Evolutionary conservation across 2,113 vertebrate genomes (phyloP).

Genomic region (Phyllopteryx taeniolatus): DNA sequence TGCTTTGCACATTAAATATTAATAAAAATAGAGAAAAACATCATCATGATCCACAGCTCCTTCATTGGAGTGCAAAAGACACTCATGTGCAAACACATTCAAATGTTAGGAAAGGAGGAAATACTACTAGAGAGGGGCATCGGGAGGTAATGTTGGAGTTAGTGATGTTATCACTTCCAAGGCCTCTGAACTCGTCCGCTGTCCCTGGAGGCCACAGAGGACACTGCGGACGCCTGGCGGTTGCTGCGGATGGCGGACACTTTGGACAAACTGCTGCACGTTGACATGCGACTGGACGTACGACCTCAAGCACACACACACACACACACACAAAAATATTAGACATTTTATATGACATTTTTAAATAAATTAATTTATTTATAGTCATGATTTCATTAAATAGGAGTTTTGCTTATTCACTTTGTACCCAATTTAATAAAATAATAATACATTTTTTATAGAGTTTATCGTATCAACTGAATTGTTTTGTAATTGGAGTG

Average conservation of each 20-base stretch:
- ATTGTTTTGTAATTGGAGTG: too few relatives aligned
- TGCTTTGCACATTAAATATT: not conserved
- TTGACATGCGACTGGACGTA: conserved; percentile 72
- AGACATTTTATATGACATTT: not conserved
- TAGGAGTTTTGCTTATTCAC: too few relatives aligned
- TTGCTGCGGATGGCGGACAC: conserved; percentile 54
- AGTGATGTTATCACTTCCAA: conserved; percentile 79
- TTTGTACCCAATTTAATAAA: too few relatives aligned
- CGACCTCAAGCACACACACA: conserved; percentile 71
- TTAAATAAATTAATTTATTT: too few relatives aligned
- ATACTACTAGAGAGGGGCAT: not conserved
- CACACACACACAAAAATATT: not conserved
- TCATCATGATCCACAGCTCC: not conserved
- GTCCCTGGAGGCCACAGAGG: conserved; percentile 18
- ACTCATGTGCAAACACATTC: conserved; percentile 4
- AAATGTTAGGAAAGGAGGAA: not conserved
- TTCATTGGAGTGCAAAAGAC: conserved; percentile 7
- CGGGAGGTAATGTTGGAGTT: not conserved
- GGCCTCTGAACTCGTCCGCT: conserved; percentile 67
- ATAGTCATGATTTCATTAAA: too few relatives aligned
- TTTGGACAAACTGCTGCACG: conserved; percentile 68
- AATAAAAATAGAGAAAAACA: not conserved
- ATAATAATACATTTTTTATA: too few relatives aligned
- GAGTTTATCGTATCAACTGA: too few relatives aligned
- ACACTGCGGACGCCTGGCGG: conserved; percentile 48